A percentile compares a stretch with the other conserved stretches of the same genome.
Conservation (phyloP, 2,888 invertebrate species). For the Synanthedon myopaeformis region DNA sequence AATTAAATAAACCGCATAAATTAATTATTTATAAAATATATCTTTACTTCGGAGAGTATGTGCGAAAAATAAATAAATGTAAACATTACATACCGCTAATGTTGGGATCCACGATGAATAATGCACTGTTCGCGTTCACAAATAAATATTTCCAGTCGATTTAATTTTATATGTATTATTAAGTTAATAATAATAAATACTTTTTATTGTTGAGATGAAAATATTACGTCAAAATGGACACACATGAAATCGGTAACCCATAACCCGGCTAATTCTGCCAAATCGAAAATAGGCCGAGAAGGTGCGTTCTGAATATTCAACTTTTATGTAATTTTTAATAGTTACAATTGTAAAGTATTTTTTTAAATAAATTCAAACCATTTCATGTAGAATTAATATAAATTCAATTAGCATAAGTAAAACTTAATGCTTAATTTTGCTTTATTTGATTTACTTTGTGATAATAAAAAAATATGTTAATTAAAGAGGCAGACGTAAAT, state of each 20-base stretch:
- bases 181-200: slow-evolving; percentile 6
- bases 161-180: slow-evolving; percentile 8
- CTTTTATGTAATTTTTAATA: not conserved
- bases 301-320: slow-evolving; percentile 1
- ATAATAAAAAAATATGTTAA: no score
- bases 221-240: not conserved
- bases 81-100: slow-evolving; percentile 30
- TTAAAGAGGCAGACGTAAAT: no score
- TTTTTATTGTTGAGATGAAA: not conserved
- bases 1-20: no score
- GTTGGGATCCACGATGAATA: slow-evolving; percentile 49
- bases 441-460: no score
- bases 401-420: no score
- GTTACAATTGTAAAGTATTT: not conserved
- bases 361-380: no score
- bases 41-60: no score
- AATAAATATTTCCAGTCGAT: slow-evolving; percentile 5
- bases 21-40: no score
- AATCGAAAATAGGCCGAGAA: slow-evolving; percentile 2
- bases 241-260: not conserved
- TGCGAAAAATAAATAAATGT: not conserved
- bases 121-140: not conserved
- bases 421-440: no score
- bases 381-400: no score
- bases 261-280: slow-evolving; percentile 1